These are phyloP conservation scores for Drosophila ogumai DNA, from an alignment of 1,140 invertebrate genomes.

Conservation along the genomic window DNA sequence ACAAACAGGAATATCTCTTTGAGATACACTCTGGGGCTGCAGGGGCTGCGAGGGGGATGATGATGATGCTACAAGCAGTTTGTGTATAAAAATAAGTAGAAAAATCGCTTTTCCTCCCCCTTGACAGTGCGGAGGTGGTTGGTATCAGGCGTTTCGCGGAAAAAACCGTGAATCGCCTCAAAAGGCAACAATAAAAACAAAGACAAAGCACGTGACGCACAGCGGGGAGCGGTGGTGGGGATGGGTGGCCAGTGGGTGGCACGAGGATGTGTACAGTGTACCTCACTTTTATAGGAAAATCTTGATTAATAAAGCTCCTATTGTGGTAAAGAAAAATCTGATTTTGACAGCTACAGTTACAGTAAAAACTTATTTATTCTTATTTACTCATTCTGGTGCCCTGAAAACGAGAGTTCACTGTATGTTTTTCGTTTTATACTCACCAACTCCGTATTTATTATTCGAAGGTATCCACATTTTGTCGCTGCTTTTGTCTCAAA, in stretches of 20 bases:
- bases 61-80: conserved; percentile 38
- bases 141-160: conserved; percentile 68
- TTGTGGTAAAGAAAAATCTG: not conserved
- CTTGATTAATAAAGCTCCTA: not conserved
- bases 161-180: conserved; percentile 77
- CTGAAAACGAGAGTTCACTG: not conserved
- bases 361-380: not conserved
- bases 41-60: conserved; percentile 7
- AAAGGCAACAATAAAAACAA: conserved; percentile 73
- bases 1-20: conserved; percentile 71
- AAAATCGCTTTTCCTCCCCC: conserved; percentile 77
- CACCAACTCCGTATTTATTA: conserved; percentile 84
- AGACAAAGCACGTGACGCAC: conserved; percentile 71
- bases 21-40: conserved; percentile 30
- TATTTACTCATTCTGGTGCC: not conserved
- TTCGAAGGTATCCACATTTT: conserved; percentile 84
- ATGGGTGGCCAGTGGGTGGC: conserved; percentile 23
- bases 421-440: conserved; percentile 50
- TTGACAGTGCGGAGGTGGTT: conserved; percentile 41
- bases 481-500: conserved; percentile 31
- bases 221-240: conserved; percentile 7
- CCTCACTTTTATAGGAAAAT: not conserved
- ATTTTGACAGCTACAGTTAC: not conserved
- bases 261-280: conserved; percentile 4
- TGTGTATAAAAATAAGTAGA: conserved; percentile 76